Conservation (phyloP, 2,113 vertebrate genomes). For the Chlorocebus sabaeus region DNA sequence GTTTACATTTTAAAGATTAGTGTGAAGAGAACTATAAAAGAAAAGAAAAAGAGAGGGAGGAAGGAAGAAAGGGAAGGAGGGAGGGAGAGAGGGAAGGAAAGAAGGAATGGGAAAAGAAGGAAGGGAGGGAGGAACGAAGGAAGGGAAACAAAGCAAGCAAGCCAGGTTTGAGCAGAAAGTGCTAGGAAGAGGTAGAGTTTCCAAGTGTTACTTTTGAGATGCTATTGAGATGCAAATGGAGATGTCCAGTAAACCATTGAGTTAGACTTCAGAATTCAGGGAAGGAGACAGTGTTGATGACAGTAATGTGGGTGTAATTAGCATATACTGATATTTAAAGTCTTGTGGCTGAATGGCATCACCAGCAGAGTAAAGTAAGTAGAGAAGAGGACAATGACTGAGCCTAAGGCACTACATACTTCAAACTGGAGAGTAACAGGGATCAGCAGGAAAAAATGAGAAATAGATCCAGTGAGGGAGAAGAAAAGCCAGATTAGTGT, state of each 20-base stretch:
- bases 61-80: no score
- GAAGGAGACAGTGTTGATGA: background rate
- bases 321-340: background rate
- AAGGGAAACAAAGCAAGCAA: background rate
- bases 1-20: background rate
- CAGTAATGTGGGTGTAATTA: background rate
- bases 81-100: no score
- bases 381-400: background rate
- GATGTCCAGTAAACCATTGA: background rate
- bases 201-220: background rate
- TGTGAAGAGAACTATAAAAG: background rate
- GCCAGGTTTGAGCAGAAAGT: background rate
- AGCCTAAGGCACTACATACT: background rate
- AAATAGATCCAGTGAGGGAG: background rate
- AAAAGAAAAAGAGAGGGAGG: no score
- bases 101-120: no score
- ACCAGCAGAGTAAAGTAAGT: background rate
- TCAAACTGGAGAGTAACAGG: background rate
- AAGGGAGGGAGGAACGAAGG: no score
- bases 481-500: background rate
- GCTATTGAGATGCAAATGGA: background rate
- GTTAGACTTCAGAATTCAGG: background rate
- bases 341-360: background rate
- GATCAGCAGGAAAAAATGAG: background rate
- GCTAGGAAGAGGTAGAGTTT: background rate